These are phyloP conservation scores for Malthinus seriepunctatus DNA, from an alignment of 2,888 invertebrate species.

Conservation along the genomic window DNA sequence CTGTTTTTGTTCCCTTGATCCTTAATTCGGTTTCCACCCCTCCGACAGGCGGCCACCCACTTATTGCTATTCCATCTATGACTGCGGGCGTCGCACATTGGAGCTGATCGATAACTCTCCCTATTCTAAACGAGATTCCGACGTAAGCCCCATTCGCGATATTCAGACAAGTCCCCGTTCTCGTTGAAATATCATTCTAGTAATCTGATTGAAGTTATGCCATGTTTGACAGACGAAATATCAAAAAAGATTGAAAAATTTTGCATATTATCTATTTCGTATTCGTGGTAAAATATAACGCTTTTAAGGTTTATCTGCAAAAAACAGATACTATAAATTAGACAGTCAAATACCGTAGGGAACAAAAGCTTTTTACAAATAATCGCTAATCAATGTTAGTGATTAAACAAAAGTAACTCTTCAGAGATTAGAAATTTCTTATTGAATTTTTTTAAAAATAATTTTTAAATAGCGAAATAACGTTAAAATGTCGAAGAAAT, in stretches of 20 bases:
- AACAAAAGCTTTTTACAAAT: slow-evolving; percentile 16
- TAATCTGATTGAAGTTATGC: slow-evolving; percentile 41
- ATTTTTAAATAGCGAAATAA: too few relatives aligned
- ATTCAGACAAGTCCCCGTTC: slow-evolving; percentile 35
- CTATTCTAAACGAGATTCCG: slow-evolving; percentile 48
- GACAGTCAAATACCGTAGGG: slow-evolving; percentile 24
- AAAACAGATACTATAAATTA: slow-evolving; percentile 16
- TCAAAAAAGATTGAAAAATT: slow-evolving; percentile 31
- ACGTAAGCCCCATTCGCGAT: slow-evolving; percentile 42
- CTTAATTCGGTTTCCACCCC: slow-evolving; percentile 52
- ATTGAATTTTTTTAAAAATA: too few relatives aligned
- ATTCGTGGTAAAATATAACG: slow-evolving; percentile 26
- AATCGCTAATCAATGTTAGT: neutral
- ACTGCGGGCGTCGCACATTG: slow-evolving; percentile 50
- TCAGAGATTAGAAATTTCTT: too few relatives aligned
- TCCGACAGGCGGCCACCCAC: slow-evolving; percentile 47
- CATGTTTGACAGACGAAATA: slow-evolving; percentile 31
- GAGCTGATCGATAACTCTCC: slow-evolving; percentile 49
- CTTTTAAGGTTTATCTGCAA: slow-evolving; percentile 19
- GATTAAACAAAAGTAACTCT: too few relatives aligned
- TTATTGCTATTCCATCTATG: slow-evolving; percentile 54
- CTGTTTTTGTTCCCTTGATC: slow-evolving; percentile 52
- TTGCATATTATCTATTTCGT: slow-evolving; percentile 29
- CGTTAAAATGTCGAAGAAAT: too few relatives aligned
- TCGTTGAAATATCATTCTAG: slow-evolving; percentile 40